Evolutionary conservation across 2,797 vertebrate genomes (phyloP).

Genomic region (Petrocephalus sullivani): DNA sequence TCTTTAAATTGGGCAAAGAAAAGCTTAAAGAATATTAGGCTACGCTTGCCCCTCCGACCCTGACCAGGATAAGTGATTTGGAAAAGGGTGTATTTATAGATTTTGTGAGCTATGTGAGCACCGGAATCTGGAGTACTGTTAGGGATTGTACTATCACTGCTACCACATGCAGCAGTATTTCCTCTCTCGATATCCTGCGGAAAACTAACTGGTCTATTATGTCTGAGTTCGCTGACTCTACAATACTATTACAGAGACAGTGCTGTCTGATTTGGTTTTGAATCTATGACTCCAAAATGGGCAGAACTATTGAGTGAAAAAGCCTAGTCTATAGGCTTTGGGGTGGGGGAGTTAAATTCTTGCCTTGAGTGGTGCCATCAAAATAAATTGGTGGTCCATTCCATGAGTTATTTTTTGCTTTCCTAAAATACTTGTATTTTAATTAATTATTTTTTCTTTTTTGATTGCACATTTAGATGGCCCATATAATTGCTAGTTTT

Average conservation of each 20-base stretch:
- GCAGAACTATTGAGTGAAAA: background rate
- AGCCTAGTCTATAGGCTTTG: background rate
- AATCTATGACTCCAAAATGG: background rate
- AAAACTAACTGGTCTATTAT: background rate
- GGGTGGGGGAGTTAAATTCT: background rate
- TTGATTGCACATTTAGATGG: background rate
- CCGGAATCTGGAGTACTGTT: background rate
- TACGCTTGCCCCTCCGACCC: background rate
- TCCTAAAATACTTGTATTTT: slow-evolving; percentile 1
- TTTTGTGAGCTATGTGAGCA: background rate
- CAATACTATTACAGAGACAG: background rate
- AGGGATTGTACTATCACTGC: background rate
- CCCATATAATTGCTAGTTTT: background rate
- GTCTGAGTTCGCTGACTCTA: background rate
- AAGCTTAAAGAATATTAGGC: background rate
- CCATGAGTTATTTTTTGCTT: background rate
- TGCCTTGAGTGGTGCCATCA: background rate
- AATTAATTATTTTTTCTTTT: background rate
- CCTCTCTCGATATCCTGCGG: background rate
- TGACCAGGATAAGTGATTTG: background rate
- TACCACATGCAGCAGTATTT: background rate
- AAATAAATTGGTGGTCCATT: background rate
- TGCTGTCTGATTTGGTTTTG: background rate
- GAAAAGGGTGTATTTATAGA: background rate
- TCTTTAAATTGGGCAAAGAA: background rate